Evolutionary conservation across 2,888 invertebrate species (phyloP).

Genomic region (Meteorus cinctellus): DNA sequence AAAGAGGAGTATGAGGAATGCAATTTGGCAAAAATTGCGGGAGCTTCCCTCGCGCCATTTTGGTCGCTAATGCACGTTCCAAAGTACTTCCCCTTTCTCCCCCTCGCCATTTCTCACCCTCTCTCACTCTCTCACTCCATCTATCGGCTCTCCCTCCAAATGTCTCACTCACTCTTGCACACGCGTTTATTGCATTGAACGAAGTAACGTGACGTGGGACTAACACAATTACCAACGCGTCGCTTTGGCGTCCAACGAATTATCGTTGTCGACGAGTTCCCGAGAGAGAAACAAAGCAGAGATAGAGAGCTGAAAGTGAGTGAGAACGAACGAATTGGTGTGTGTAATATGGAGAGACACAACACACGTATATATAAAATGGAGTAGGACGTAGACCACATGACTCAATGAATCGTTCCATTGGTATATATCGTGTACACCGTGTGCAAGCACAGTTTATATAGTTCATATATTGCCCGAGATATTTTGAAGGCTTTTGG

Average conservation of each 20-base stretch:
- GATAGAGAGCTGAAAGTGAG: background rate
- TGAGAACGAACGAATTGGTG: background rate
- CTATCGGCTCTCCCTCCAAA: slow-evolving; percentile 8
- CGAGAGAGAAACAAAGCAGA: slow-evolving; percentile 19
- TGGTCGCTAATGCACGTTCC: slow-evolving; percentile 43
- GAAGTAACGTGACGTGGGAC: slow-evolving; percentile 43
- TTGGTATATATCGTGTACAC: background rate
- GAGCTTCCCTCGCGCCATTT: slow-evolving; percentile 37
- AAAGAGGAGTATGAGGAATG: slow-evolving; percentile 34
- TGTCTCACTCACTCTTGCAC: slow-evolving; percentile 27
- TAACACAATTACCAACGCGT: slow-evolving; percentile 42
- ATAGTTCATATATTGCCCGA: slow-evolving; percentile 15
- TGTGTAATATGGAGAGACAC: background rate
- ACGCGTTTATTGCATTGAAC: slow-evolving; percentile 15
- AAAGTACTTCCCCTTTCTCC: slow-evolving; percentile 37
- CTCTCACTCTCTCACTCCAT: too few relatives aligned
- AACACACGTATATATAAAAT: background rate
- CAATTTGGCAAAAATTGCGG: slow-evolving; percentile 39
- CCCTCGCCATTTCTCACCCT: slow-evolving; percentile 22
- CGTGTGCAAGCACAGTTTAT: background rate
- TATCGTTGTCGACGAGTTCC: slow-evolving; percentile 40
- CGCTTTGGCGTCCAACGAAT: slow-evolving; percentile 43
- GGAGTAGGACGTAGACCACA: background rate
- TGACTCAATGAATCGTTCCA: background rate
- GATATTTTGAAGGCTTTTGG: slow-evolving; percentile 38